phyloP scores from a whole-genome alignment of 2,113 vertebrate genomes.

The Sakesphorus luctuosus region DNA sequence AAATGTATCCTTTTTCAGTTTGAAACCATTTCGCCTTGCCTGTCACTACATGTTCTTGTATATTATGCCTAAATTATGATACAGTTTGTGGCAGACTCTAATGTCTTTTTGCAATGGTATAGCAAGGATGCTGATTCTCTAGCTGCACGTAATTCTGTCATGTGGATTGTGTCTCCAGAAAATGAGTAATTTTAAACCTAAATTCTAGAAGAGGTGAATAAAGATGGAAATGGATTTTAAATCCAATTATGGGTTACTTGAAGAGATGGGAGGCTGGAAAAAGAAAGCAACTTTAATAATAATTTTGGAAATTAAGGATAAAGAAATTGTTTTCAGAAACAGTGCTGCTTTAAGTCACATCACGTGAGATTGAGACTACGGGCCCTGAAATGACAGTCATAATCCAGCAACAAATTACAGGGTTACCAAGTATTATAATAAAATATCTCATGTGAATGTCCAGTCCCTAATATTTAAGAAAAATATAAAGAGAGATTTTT shows the following conservation, averaged over 20 bases:
- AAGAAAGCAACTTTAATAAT: background rate
- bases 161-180: background rate
- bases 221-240: background rate
- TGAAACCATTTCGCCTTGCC: background rate
- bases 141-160: background rate
- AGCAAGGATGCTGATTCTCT: background rate
- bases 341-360: background rate
- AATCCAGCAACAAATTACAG: background rate
- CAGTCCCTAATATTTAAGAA: background rate
- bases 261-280: background rate
- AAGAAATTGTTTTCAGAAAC: background rate
- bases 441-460: background rate
- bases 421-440: background rate
- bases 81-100: background rate
- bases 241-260: background rate
- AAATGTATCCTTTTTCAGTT: background rate
- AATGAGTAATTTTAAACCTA: background rate
- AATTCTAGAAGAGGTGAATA: background rate
- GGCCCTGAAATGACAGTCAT: background rate
- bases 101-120: background rate
- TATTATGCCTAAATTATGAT: background rate
- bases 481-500: background rate
- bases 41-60: background rate
- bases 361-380: background rate
- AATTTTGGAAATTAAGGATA: background rate